These are phyloP conservation scores for Andrena bicolor DNA, from an alignment of 2,888 invertebrate species.

Conservation along the genomic window DNA sequence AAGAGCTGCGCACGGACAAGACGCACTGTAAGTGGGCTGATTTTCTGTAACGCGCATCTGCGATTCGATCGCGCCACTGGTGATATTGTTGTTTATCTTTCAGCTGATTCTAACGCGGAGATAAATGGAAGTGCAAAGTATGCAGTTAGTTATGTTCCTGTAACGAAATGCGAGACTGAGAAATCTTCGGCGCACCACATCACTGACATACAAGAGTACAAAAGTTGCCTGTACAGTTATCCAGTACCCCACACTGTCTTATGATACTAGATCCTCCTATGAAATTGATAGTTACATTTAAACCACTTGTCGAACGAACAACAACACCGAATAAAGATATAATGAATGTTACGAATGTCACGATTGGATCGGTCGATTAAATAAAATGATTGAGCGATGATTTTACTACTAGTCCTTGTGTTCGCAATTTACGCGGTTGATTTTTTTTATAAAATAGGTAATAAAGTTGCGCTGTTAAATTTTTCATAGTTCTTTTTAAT, in stretches of 20 bases:
- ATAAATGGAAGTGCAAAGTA: slow-evolving; percentile 57
- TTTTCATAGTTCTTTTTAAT: slow-evolving; percentile 74
- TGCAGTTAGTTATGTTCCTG: slow-evolving; percentile 71
- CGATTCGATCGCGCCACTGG: too few species aligned
- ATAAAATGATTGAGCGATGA: slow-evolving; percentile 1
- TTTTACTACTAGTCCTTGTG: neutral
- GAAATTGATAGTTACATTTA: slow-evolving; percentile 39
- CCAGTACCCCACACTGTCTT: slow-evolving; percentile 58
- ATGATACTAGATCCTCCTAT: slow-evolving; percentile 30
- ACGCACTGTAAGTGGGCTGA: neutral
- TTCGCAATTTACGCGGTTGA: neutral
- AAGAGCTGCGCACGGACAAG: neutral
- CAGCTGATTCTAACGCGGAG: slow-evolving; percentile 50
- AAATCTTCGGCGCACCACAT: slow-evolving; percentile 68
- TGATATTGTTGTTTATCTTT: neutral
- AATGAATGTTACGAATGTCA: neutral
- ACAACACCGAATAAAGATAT: slow-evolving; percentile 21
- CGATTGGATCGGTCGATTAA: neutral
- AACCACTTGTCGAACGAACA: neutral
- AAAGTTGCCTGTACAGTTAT: slow-evolving; percentile 70
- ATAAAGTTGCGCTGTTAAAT: neutral
- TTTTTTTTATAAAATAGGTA: slow-evolving; percentile 1
- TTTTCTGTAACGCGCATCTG: neutral
- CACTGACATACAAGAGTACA: slow-evolving; percentile 74
- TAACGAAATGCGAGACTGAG: slow-evolving; percentile 53